These are phyloP conservation scores for Bombus haemorrhoidalis DNA, from an alignment of 1,140 invertebrate species.

Conservation along the genomic window DNA sequence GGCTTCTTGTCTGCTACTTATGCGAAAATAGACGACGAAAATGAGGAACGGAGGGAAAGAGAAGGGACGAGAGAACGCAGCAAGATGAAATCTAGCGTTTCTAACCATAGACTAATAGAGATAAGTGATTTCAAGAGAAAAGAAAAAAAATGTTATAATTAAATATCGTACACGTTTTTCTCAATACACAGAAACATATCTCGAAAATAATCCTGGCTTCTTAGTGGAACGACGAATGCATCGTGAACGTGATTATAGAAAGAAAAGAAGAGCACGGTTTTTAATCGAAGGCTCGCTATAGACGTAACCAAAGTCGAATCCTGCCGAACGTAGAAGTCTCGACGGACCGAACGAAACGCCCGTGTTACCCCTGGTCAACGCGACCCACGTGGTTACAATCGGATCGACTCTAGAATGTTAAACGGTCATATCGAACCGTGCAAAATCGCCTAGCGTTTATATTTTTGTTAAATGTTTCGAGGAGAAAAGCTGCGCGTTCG, in stretches of 20 bases:
- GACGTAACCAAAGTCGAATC: conserved; percentile 13
- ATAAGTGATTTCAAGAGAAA: conserved; percentile 25
- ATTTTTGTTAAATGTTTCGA: conserved; percentile 6
- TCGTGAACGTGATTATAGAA: conserved; percentile 50
- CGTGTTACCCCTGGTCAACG: too few relatives aligned
- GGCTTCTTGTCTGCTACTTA: conserved; percentile 53
- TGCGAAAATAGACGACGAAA: not conserved
- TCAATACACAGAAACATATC: conserved; percentile 79
- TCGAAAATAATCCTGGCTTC: conserved; percentile 74
- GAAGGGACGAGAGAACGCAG: not conserved
- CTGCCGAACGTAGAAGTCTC: conserved; percentile 21
- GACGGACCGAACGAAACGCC: too few relatives aligned
- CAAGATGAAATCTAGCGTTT: conserved; percentile 39
- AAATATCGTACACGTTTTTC: conserved; percentile 76
- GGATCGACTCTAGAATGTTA: not conserved
- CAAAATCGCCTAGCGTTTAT: not conserved
- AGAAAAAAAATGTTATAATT: conserved; percentile 25
- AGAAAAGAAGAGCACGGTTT: conserved; percentile 28
- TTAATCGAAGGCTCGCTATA: conserved; percentile 48
- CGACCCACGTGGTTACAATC: not conserved
- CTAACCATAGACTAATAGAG: conserved; percentile 1
- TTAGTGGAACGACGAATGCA: conserved; percentile 67
- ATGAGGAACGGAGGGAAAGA: not conserved
- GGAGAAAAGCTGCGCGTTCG: not conserved
- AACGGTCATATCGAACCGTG: not conserved